phyloP scores from a whole-genome alignment of 2,113 vertebrate species.

The Podocnemis expansa region DNA sequence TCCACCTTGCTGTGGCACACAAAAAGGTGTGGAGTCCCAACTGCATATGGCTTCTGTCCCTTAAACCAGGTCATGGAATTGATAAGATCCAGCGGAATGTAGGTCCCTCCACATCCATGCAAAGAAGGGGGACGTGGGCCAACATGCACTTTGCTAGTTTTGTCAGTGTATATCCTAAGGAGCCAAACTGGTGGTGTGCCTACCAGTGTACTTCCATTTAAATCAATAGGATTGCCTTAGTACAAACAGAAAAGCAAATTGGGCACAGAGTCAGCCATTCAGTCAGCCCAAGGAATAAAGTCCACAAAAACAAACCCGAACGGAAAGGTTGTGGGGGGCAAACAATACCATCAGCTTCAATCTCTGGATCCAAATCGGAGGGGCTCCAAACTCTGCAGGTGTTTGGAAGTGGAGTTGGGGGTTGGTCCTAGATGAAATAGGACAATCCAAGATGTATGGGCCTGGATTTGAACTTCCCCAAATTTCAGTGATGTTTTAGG shows the following conservation, averaged over 20 bases:
- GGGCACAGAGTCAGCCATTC: neutral
- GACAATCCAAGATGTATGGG: neutral
- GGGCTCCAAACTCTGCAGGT: neutral
- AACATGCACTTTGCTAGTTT: neutral
- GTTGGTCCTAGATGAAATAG: neutral
- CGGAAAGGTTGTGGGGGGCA: constrained; percentile 31
- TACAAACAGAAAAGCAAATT: neutral
- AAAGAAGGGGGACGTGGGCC: neutral
- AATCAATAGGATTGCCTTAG: constrained; percentile 22
- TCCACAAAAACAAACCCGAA: constrained; percentile 22
- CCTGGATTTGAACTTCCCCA: neutral
- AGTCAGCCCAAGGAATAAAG: constrained; percentile 1
- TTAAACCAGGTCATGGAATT: neutral
- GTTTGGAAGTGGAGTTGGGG: too few relatives aligned
- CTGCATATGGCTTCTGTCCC: rapidly evolving
- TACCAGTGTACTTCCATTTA: constrained; percentile 32
- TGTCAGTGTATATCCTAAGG: neutral
- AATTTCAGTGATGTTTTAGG: neutral
- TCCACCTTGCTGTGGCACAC: neutral
- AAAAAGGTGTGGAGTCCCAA: neutral
- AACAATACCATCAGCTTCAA: rapidly evolving
- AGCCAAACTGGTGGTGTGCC: neutral
- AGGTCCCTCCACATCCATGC: neutral
- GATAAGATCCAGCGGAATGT: neutral
- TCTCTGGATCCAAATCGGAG: neutral